Percentiles rank a stretch among this genome's conserved stretches.
phyloP scores from a whole-genome alignment of 1,140 invertebrate genomes.

The Drosophila guanche region DNA sequence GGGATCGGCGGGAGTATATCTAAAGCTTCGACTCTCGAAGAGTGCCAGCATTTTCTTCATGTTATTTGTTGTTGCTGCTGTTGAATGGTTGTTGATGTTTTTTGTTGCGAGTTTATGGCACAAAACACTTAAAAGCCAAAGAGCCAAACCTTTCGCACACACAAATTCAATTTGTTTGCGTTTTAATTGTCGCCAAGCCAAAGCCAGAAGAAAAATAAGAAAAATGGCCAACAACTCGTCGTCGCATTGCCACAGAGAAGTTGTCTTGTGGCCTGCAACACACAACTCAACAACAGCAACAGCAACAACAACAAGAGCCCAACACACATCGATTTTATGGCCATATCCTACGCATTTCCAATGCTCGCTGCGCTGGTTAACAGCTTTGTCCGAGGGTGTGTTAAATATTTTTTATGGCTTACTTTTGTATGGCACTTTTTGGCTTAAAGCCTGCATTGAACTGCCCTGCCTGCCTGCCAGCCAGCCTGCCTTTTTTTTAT shows the following conservation, averaged over 20 bases:
- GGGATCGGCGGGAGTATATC: no score
- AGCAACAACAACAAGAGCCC: slow-evolving; percentile 10
- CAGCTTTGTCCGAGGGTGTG: slow-evolving; percentile 79
- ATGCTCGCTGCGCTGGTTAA: slow-evolving; percentile 55
- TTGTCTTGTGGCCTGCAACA: slow-evolving; percentile 27
- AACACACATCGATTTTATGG: slow-evolving; percentile 56
- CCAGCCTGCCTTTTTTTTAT: slow-evolving; percentile 64
- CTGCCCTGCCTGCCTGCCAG: slow-evolving; percentile 2
- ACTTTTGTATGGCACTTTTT: slow-evolving; percentile 68
- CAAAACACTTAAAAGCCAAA: slow-evolving; percentile 64
- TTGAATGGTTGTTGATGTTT: slow-evolving; percentile 31
- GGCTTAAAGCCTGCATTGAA: slow-evolving; percentile 27
- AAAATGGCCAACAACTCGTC: slow-evolving; percentile 77
- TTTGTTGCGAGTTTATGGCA: slow-evolving; percentile 63
- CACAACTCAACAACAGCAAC: slow-evolving; percentile 1
- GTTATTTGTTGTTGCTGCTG: slow-evolving; percentile 8
- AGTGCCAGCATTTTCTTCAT: no score
- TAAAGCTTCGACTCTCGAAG: no score
- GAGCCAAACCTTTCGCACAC: slow-evolving; percentile 74
- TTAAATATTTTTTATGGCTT: slow-evolving; percentile 82
- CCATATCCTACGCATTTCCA: slow-evolving; percentile 77
- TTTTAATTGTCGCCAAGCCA: slow-evolving; percentile 72
- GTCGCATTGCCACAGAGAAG: slow-evolving; percentile 73
- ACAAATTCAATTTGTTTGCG: slow-evolving; percentile 77
- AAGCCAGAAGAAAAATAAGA: slow-evolving; percentile 52